Percentiles rank a stretch among this genome's conserved stretches.
Conservation (phyloP, 2,888 invertebrate species). For the Beris morrisii region DNA sequence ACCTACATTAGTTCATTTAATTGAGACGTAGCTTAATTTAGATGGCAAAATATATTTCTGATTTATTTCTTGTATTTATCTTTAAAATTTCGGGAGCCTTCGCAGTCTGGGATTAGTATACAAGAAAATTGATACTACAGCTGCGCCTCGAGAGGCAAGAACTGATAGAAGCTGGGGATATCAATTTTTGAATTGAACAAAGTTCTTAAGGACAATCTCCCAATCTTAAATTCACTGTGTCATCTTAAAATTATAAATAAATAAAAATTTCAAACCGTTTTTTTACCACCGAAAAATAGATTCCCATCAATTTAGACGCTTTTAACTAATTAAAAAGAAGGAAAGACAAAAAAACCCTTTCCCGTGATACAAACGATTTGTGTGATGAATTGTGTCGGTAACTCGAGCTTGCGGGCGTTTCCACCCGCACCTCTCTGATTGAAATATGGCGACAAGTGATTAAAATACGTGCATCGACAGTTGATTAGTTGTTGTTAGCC, state of each 20-base stretch:
- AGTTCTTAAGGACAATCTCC: too few species aligned
- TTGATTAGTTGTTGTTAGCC: conserved; percentile 44
- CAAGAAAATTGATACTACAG: too few species aligned
- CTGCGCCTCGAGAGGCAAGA: not conserved
- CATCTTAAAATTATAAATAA: too few species aligned
- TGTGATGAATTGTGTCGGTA: conserved; percentile 8
- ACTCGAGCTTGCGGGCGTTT: not conserved
- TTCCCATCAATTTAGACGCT: not conserved
- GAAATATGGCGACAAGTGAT: conserved; percentile 45
- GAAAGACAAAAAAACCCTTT: conserved; percentile 7
- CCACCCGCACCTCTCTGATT: conserved; percentile 31
- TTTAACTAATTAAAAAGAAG: conserved; percentile 26
- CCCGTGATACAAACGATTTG: conserved; percentile 2
- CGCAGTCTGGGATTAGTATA: too few species aligned
- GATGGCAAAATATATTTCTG: too few species aligned
- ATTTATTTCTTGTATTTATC: too few species aligned
- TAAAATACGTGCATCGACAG: conserved; percentile 44
- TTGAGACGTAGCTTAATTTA: too few species aligned
- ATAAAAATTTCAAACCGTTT: too few species aligned
- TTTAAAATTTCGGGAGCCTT: too few species aligned
- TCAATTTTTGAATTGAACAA: not conserved
- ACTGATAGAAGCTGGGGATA: not conserved
- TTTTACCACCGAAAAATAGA: not conserved
- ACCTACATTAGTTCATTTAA: too few species aligned
- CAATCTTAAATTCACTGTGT: too few species aligned